phyloP scores from a whole-genome alignment of 2,113 vertebrate species.

The Sceloporus tristichus region DNA sequence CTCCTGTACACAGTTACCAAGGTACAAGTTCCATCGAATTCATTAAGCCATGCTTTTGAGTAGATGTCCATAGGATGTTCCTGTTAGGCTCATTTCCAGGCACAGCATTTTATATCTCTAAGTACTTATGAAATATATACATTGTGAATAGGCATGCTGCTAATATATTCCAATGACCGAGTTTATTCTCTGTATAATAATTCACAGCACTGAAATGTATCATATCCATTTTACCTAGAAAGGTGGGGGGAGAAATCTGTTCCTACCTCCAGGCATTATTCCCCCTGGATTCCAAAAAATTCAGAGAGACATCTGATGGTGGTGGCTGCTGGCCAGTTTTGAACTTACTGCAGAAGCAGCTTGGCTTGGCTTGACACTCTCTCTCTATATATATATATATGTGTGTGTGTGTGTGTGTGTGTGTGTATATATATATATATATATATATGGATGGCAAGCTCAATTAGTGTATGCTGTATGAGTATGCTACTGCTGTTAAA shows the following conservation, averaged over 20 bases:
- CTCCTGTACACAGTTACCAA: neutral
- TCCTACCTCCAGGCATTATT: slow-evolving; percentile 9
- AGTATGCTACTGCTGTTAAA: neutral
- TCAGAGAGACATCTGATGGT: slow-evolving; percentile 58
- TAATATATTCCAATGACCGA: neutral
- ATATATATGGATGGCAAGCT: slow-evolving; percentile 23
- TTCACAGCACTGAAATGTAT: neutral
- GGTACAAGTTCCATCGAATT: neutral
- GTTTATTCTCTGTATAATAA: neutral
- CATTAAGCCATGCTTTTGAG: neutral
- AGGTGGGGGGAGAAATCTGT: slow-evolving; percentile 3
- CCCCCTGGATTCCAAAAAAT: slow-evolving; percentile 1
- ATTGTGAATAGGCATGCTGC: neutral
- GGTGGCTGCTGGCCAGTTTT: slow-evolving; percentile 59
- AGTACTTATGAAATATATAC: neutral
- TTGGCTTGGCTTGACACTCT: slow-evolving; percentile 5
- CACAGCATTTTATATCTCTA: neutral
- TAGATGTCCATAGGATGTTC: neutral
- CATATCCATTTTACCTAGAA: neutral
- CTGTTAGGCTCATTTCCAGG: neutral
- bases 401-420: too few species aligned
- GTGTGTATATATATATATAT: too few species aligned
- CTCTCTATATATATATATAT: too few species aligned
- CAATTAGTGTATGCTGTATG: slow-evolving; percentile 11
- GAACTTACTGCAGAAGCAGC: slow-evolving; percentile 18